Evolutionary conservation across 2,888 invertebrate genomes (phyloP), one percentile per base, ranked within the genome.

Genomic region (Cephonodes hylas): DNA sequence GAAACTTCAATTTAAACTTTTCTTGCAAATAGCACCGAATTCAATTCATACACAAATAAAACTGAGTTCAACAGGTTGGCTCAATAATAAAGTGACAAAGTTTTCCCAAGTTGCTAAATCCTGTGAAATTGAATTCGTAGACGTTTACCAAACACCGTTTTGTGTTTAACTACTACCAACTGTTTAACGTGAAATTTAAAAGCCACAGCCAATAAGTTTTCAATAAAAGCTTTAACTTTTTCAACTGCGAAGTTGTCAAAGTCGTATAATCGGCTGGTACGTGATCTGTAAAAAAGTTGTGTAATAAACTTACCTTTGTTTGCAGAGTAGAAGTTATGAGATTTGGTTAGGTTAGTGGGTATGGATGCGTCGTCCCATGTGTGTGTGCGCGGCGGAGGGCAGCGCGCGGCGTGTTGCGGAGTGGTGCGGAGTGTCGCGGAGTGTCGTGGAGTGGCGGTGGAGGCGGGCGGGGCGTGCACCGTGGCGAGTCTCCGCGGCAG

Each of bases 391-490:
- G 64, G 58, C 58, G 62, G 63, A 62, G 56, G 34, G 64, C n/a
- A n/a, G n/a, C n/a, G n/a, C n/a, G 62, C 60, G 62, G 63, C 62
- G 70, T 64, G 67, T 58, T 65, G 63, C 60, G 68, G 62, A 58
- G 60, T 34, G 59, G 60, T 67, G 68, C 65, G 69, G 63, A 48
- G 48, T 48, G 48, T 25, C 15, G 66, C 42, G 60, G 73, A 67
- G 70, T n/a, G n/a, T n/a, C n/a, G n/a, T n/a, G n/a, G n/a, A n/a
- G 72, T 65, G 67, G 73, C 65, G 66, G 76, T 74, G 75, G 73
- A 72, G 81, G 79, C 73, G 73, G 80, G 77, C 69, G 77, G 78
- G 82, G 85, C 90, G 89, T 86, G 86, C 85, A 80, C 69, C 82
- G 78, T 84, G 81, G 69, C 79, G 83, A 75, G 83, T 68, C 74